Conservation (phyloP, 2,888 invertebrate species). For the Trichopria drosophilae region DNA sequence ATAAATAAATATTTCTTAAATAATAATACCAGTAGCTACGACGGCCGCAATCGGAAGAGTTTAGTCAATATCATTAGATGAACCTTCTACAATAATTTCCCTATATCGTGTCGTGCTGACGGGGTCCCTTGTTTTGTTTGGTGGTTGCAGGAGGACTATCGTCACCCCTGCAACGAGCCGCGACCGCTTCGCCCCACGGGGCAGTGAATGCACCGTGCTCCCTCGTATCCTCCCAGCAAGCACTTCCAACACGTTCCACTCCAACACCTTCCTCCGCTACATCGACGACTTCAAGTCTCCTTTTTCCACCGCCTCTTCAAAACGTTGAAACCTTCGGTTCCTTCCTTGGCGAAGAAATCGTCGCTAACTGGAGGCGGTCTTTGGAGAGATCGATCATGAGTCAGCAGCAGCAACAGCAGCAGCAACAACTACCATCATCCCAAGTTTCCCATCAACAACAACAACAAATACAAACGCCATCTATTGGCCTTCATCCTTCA, state of each 20-base stretch:
- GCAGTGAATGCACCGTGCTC: slow-evolving; percentile 41
- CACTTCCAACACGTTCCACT: slow-evolving; percentile 54
- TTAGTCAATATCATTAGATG: slow-evolving; percentile 24
- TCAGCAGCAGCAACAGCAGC: slow-evolving; percentile 52
- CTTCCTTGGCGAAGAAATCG: slow-evolving; percentile 80
- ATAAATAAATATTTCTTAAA: too few species aligned
- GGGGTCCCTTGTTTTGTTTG: slow-evolving; percentile 49
- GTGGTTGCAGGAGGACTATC: slow-evolving; percentile 59
- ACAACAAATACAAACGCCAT: slow-evolving; percentile 42
- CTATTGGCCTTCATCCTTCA: slow-evolving; percentile 49
- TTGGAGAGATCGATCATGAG: slow-evolving; percentile 62
- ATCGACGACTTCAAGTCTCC: slow-evolving; percentile 57
- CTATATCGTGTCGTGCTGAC: slow-evolving; percentile 42
- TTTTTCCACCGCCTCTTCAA: slow-evolving; percentile 65
- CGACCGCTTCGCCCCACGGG: slow-evolving; percentile 57
- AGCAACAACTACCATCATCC: slow-evolving; percentile 49
- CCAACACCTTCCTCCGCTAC: slow-evolving; percentile 52
- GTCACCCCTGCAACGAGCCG: slow-evolving; percentile 59
- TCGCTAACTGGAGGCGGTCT: slow-evolving; percentile 76
- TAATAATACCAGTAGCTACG: too few species aligned
- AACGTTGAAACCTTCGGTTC: slow-evolving; percentile 74
- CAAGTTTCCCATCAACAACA: slow-evolving; percentile 43
- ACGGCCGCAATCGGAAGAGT: too few species aligned
- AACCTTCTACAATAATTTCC: not conserved
- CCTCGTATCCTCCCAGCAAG: slow-evolving; percentile 47